Conservation (phyloP, 1,140 invertebrate species). For the Cydia fagiglandana region DNA sequence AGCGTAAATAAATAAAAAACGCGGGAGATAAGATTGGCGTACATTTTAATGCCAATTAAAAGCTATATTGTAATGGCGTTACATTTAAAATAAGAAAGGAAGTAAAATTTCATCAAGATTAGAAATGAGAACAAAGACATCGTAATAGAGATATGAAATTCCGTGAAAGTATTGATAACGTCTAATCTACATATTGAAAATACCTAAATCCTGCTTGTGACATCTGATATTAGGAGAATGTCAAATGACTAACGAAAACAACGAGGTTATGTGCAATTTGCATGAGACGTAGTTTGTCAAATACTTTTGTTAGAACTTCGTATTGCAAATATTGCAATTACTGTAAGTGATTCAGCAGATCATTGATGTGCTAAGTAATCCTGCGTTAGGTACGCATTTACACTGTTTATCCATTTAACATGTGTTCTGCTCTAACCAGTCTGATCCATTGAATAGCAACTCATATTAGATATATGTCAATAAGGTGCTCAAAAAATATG, state of each 20-base stretch:
- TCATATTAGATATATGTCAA: too few relatives aligned
- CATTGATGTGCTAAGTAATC: too few relatives aligned
- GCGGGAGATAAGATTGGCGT: slow-evolving; percentile 14
- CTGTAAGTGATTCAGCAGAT: not conserved
- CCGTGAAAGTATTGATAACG: slow-evolving; percentile 28
- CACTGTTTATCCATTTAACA: too few relatives aligned
- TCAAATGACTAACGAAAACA: slow-evolving; percentile 35
- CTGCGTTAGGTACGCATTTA: too few relatives aligned
- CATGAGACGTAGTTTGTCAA: not conserved
- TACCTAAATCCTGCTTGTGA: slow-evolving; percentile 23
- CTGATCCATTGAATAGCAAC: too few relatives aligned
- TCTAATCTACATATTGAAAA: slow-evolving; percentile 20
- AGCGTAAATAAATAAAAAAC: slow-evolving; percentile 23
- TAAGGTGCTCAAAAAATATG: too few relatives aligned
- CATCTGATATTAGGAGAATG: not conserved
- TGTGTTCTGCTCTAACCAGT: too few relatives aligned
- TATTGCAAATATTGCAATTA: not conserved
- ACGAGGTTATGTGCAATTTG: slow-evolving; percentile 44
- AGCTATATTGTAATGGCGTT: slow-evolving; percentile 17
- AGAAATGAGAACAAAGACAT: slow-evolving; percentile 17
- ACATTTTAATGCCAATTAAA: slow-evolving; percentile 30
- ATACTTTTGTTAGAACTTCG: not conserved
- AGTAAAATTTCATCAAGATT: not conserved
- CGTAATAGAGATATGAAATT: slow-evolving; percentile 26
- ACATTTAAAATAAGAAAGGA: not conserved